Base-by-base conservation (phyloP, 2,888 invertebrate genomes). In the Lithophane leautieri region DNA sequence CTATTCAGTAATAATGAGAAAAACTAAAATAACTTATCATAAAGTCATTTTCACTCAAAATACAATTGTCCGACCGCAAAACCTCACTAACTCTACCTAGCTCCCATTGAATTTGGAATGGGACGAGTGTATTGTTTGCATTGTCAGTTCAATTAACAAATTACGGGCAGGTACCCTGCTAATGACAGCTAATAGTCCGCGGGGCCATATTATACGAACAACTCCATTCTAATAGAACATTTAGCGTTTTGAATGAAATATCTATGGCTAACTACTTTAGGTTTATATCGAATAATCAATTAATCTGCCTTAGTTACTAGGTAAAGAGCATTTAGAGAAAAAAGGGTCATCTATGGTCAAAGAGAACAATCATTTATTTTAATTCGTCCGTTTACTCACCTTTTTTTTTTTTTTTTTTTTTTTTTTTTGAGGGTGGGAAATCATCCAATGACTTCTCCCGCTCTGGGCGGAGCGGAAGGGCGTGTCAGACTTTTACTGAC, bases 71-170 rank as follows among this genome's bases (percentile, higher is more conserved):
- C 9, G 19, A 8, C 9, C 34, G 1, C 47, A 62, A 66, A 80
- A 72, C 28, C 22, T 9, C 54, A 52, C 50, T 60, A 75, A 58
- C n/a, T 34, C 60, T 76, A 56, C 65, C 34, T 42, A 47, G 52
- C 60, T 40, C n/a, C n/a, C 52, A 84, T 85, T 77, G 42, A 58
- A 84, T 86, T 81, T 81, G 84, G 86, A 79, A 81, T 89, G 90
- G 91, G 90, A 87, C 85, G 86, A 85, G 89, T 86, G 84, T 85
- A 89, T 90, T 91, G 90, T 90, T 90, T 87, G 89, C 90, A 90
- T 91, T 92, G 90, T 90, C 90, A 90, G 90, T 92, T 93, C 92
- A 93, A 94, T 94, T 94, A 94, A 90, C 92, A 89, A 93, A 92
- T 93, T 92, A 92, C 86, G 83, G 84, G 78, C 89, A 88, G 85